Percentiles rank a stretch among this genome's conserved stretches.
Evolutionary conservation across 2,888 invertebrate species (phyloP).

Genomic region (Amiota communis): DNA sequence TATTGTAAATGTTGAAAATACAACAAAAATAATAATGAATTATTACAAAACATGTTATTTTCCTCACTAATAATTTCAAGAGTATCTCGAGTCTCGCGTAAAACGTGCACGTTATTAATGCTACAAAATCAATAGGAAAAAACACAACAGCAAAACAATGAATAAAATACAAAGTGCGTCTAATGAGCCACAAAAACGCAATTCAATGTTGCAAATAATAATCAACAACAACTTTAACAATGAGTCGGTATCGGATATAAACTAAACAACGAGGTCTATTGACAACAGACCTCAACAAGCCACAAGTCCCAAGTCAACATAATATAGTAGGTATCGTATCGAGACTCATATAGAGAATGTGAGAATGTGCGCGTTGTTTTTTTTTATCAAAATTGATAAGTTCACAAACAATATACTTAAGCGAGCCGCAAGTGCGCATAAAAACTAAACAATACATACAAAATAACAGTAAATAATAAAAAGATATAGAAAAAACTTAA

Average conservation of each 20-base stretch:
- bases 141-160: constrained; percentile 17
- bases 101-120: constrained; percentile 12
- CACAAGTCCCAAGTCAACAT: constrained; percentile 27
- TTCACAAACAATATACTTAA: constrained; percentile 25
- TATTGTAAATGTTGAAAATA: not conserved
- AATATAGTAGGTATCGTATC: constrained; percentile 21
- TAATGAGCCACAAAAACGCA: constrained; percentile 49
- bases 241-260: no score
- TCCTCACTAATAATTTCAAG: not conserved
- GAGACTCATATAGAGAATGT: not conserved
- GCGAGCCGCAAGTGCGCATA: constrained; percentile 18
- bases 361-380: constrained; percentile 1
- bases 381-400: constrained; percentile 44
- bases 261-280: no score
- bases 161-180: constrained; percentile 31
- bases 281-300: constrained; percentile 19
- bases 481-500: not conserved
- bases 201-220: constrained; percentile 5
- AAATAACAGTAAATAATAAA: constrained; percentile 6
- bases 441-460: not conserved
- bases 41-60: constrained; percentile 19
- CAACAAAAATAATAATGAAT: constrained; percentile 14
- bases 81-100: not conserved
- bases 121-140: constrained; percentile 36
- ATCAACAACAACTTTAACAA: not conserved